Base-by-base conservation (phyloP, 2,888 invertebrate species). In the Coleophora deauratella region DNA sequence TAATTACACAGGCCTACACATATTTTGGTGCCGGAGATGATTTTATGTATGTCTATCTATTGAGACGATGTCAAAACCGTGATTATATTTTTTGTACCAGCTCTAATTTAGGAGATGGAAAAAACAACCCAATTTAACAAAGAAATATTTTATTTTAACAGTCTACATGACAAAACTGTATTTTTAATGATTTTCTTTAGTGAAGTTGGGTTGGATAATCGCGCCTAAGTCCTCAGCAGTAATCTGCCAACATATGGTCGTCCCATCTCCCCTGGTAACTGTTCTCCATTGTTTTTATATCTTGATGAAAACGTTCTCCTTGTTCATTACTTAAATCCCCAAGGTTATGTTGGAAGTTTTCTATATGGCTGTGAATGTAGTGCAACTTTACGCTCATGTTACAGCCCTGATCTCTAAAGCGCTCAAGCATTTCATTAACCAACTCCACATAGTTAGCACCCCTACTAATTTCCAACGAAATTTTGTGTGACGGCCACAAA, bases 111-210 rank as follows among this genome's bases (percentile, higher is more conserved):
- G n/a, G n/a, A n/a, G n/a, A n/a, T n/a, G n/a, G n/a, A n/a, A n/a
- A 15, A 10, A 39, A 11, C 32, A 11, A 28, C 6, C 1, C n/a
- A 30, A 27, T 13, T 30, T 30, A 13, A 11, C 28, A 8, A 13
- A 6, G 13, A 30, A 3, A 2, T 8, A 11, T 27, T 27, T 12
- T 27, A n/a, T n/a, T n/a, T n/a, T n/a, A n/a, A n/a, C n/a, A n/a
- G n/a, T n/a, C n/a, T n/a, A n/a, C n/a, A n/a, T n/a, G n/a, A n/a
- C n/a, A n/a, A n/a, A n/a, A n/a, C n/a, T n/a, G n/a, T n/a, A n/a
- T n/a, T n/a, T n/a, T n/a, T n/a, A n/a, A n/a, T n/a, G n/a, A n/a
- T 28, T 42, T 34, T 31, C 13, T 10, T 37, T 37, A 27, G 11
- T 38, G 11, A 21, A 14, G 11, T 38, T 21, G 14, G 12, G n/a